A percentile compares a stretch with the other conserved stretches of the same genome.
Conservation (phyloP, 2,888 invertebrate genomes). For the Chalcosyrphus nemorum region DNA sequence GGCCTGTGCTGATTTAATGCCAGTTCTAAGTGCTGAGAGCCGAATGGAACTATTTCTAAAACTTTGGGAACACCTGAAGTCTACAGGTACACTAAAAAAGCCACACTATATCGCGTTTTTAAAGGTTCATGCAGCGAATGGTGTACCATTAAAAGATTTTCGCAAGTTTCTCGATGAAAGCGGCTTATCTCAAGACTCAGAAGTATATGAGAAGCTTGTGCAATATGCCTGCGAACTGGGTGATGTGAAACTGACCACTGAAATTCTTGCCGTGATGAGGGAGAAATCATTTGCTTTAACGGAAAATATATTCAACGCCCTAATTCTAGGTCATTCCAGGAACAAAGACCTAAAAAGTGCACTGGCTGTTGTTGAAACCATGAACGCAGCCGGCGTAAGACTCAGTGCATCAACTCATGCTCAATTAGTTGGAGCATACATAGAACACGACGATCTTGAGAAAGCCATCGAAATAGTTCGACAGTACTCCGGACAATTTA, state of each 20-base stretch:
- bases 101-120: constrained; percentile 84
- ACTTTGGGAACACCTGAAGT: constrained; percentile 83
- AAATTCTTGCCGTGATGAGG: constrained; percentile 85
- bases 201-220: constrained; percentile 84
- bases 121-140: constrained; percentile 85
- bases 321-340: constrained; percentile 84
- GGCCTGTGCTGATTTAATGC: constrained; percentile 83
- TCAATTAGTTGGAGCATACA: constrained; percentile 83
- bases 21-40: constrained; percentile 82
- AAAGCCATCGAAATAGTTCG: constrained; percentile 76
- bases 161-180: constrained; percentile 74
- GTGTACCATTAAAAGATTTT: constrained; percentile 80
- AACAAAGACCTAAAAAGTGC: constrained; percentile 82
- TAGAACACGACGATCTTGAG: constrained; percentile 82
- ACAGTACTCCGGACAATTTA: constrained; percentile 75
- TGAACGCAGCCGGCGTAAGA: constrained; percentile 84
- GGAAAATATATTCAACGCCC: constrained; percentile 84
- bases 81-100: constrained; percentile 76
- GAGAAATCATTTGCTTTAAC: constrained; percentile 83
- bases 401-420: constrained; percentile 83
- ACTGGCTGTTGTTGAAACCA: constrained; percentile 83
- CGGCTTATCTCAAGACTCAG: constrained; percentile 82
- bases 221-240: constrained; percentile 84
- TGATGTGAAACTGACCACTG: constrained; percentile 84
- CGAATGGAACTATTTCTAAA: constrained; percentile 83